Evolutionary conservation across 2,888 invertebrate species (phyloP).

Genomic region (Vandiemenella viatica): DNA sequence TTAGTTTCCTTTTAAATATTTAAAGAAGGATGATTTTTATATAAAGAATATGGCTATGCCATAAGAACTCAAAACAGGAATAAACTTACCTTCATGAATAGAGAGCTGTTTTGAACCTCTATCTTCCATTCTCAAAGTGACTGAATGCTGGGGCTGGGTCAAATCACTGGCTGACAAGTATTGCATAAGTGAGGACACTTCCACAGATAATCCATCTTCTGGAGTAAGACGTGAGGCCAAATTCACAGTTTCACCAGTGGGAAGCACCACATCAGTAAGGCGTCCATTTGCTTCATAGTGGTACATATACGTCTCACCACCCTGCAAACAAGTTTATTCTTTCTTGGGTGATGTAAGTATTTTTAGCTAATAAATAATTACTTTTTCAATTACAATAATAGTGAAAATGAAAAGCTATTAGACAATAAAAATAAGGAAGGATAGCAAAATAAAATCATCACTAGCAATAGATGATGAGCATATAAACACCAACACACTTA

Average conservation of each 20-base stretch:
- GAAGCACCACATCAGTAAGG: conserved; percentile 69
- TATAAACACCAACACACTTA: too few species aligned
- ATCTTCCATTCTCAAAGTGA: conserved; percentile 15
- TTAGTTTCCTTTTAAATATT: too few species aligned
- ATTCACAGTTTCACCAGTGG: conserved; percentile 78
- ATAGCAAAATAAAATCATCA: too few species aligned
- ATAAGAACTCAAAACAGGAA: too few species aligned
- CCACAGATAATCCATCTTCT: conserved; percentile 59
- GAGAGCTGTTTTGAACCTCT: conserved; percentile 29
- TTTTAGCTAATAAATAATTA: too few species aligned
- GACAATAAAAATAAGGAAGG: too few species aligned
- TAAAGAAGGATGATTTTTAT: too few species aligned
- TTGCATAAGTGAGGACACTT: conserved; percentile 38
- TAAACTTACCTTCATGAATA: conserved; percentile 47
- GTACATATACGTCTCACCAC: conserved; percentile 77
- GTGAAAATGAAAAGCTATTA: background rate
- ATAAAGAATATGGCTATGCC: too few species aligned
- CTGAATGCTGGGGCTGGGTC: conserved; percentile 4
- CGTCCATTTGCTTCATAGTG: conserved; percentile 82
- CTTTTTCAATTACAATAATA: too few species aligned
- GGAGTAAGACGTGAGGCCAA: conserved; percentile 63
- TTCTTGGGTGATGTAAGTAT: background rate
- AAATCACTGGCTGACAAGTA: conserved; percentile 6
- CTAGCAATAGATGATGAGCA: too few species aligned
- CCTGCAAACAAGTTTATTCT: conserved; percentile 42